Conservation (phyloP, 2,888 invertebrate species). For the Dryobota labecula region DNA sequence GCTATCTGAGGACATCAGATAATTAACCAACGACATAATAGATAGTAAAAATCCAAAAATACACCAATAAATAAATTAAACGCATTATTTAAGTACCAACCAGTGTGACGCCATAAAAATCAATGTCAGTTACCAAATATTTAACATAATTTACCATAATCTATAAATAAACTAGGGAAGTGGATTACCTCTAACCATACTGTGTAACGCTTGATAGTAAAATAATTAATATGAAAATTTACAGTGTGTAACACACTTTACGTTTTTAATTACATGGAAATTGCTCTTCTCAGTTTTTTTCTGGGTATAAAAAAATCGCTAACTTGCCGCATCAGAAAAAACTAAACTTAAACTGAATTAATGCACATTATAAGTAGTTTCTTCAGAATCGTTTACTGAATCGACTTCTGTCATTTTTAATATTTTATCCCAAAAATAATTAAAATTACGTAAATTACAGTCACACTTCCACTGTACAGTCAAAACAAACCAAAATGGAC, state of each 20-base stretch:
- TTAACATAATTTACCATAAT: conserved; percentile 63
- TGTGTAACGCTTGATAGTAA: conserved; percentile 77
- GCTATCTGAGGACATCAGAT: neutral
- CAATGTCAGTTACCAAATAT: conserved; percentile 66
- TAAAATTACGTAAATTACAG: no score
- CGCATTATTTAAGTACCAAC: conserved; percentile 50
- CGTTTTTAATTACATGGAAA: conserved; percentile 27
- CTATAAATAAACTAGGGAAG: conserved; percentile 65
- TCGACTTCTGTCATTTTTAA: no score
- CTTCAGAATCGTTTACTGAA: no score
- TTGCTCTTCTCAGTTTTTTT: conserved; percentile 8
- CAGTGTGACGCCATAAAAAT: conserved; percentile 57
- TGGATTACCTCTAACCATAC: conserved; percentile 70
- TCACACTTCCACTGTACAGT: no score
- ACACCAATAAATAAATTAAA: conserved; percentile 27
- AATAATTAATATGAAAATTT: conserved; percentile 82
- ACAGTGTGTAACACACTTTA: conserved; percentile 68
- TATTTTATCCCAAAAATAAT: no score
- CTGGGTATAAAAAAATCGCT: neutral
- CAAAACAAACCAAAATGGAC: no score
- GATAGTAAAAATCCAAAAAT: neutral
- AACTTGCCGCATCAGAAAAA: neutral
- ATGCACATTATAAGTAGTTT: no score
- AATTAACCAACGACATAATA: conserved; percentile 19
- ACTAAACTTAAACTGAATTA: no score